These are phyloP conservation scores for Scolopax mira DNA, from an alignment of 2,113 vertebrate genomes.

Conservation along the genomic window DNA sequence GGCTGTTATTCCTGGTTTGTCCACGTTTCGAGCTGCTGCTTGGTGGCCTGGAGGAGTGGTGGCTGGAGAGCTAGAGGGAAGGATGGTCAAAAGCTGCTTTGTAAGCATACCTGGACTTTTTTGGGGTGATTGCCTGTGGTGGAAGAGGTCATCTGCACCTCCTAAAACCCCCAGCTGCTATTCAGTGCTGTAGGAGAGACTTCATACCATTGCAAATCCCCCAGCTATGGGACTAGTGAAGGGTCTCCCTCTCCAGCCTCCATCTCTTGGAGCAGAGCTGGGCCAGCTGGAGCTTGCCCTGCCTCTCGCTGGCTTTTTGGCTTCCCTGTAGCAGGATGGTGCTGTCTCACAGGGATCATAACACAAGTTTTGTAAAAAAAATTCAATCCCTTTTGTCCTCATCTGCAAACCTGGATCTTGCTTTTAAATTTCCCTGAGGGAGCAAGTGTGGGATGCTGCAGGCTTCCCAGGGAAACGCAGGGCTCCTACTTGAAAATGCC, in stretches of 20 bases:
- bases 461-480: not conserved
- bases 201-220: not conserved
- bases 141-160: not conserved
- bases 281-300: fast-evolving
- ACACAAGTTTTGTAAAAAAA: not conserved
- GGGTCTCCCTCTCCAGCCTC: not conserved
- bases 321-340: not conserved
- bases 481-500: not conserved
- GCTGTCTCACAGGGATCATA: not conserved
- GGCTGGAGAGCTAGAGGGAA: too few species aligned
- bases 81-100: not conserved
- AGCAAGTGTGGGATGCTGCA: not conserved
- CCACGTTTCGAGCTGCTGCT: fast-evolving
- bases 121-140: not conserved
- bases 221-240: not conserved
- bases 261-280: not conserved
- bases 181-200: not conserved
- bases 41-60: not conserved
- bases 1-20: not conserved
- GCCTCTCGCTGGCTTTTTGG: fast-evolving
- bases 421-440: not conserved
- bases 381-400: not conserved
- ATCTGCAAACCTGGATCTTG: not conserved
- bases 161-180: not conserved
- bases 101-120: not conserved